Evolutionary conservation across 2,797 vertebrate species (phyloP).

Genomic region (Kryptopterus vitreolus): DNA sequence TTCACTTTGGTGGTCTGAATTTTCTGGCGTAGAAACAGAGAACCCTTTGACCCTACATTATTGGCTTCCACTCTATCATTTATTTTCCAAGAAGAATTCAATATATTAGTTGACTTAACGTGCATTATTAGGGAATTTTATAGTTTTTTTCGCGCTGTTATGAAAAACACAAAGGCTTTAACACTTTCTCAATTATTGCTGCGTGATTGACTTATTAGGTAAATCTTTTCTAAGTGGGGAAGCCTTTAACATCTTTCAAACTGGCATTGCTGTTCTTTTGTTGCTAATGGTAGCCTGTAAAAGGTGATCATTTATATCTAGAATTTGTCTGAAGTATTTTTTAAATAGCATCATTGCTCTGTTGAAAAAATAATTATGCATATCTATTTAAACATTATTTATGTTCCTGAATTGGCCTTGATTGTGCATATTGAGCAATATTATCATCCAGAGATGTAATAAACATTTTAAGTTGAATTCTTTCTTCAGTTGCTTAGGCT

Average conservation of each 20-base stretch:
- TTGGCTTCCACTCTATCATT: background rate
- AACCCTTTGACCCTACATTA: background rate
- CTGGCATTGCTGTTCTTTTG: background rate
- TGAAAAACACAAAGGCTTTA: conserved; percentile 32
- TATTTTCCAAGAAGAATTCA: background rate
- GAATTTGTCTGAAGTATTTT: no score
- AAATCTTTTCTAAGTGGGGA: conserved; percentile 3
- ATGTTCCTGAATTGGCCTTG: background rate
- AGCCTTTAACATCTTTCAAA: background rate
- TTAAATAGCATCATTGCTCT: background rate
- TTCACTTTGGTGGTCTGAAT: conserved; percentile 1
- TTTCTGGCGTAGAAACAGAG: background rate
- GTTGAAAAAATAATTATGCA: background rate
- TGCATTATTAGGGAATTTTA: conserved; percentile 15
- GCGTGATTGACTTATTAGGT: conserved; percentile 19
- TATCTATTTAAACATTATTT: background rate
- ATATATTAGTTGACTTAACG: conserved; percentile 13
- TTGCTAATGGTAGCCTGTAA: background rate
- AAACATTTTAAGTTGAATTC: background rate
- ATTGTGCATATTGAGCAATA: background rate
- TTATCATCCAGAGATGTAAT: background rate
- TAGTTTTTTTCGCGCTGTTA: conserved; percentile 17
- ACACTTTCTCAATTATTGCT: background rate
- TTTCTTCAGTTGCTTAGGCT: background rate
- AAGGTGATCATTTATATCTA: no score